Base-by-base conservation (phyloP, 2,113 vertebrate genomes). In the Onychorhynchus coronatus region DNA sequence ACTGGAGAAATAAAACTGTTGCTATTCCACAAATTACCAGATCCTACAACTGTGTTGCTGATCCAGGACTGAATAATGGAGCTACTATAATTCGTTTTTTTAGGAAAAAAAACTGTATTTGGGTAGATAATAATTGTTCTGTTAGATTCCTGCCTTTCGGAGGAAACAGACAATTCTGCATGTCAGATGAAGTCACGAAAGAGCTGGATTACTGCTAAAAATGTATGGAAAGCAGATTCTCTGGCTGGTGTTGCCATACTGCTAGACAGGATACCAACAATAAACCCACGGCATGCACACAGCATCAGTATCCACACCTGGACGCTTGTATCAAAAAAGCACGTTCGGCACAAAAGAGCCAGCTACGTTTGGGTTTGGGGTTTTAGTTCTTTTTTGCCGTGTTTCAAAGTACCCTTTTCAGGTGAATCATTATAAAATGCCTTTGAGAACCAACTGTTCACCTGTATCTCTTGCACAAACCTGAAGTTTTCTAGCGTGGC, bases 161-260 rank as follows among this genome's bases (percentile, higher is more conserved):
- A 77, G 58, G 33, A 67, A 77, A 77, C 14, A 63, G 28, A 77
- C 56, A 37, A 31, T 27, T 89, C 21, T 63, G 5, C 9, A 16
- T 28, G 8, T 67, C 74, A 44, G 10, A 63, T 28, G 33, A 81
- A 41, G 11, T 44, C 4, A 47, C 5, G 3, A 17, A 85, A 77
- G 44, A 55, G 22, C 28, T 47, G 19, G 49, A 84, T 56, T 78
- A 78, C 49, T 52, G 22, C 33, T 61, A 89, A 55, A 84, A 77
- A 44, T 28, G 12, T 35, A 52, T 10, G 37, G 70, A 72, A 90
- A 88, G 39, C 44, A 55, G 35, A 78, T 80, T 91, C 50, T 80
- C 46, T 3, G 1, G 11, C 31, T 0, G 1, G 7, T 58, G 62
- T 55, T 47, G 12, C 25, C 37, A 75, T 37, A 35, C 17, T 71